Percentiles rank a stretch among this genome's conserved stretches.
Conservation (phyloP, 1,140 invertebrate genomes). For the Episyrphus balteatus region DNA sequence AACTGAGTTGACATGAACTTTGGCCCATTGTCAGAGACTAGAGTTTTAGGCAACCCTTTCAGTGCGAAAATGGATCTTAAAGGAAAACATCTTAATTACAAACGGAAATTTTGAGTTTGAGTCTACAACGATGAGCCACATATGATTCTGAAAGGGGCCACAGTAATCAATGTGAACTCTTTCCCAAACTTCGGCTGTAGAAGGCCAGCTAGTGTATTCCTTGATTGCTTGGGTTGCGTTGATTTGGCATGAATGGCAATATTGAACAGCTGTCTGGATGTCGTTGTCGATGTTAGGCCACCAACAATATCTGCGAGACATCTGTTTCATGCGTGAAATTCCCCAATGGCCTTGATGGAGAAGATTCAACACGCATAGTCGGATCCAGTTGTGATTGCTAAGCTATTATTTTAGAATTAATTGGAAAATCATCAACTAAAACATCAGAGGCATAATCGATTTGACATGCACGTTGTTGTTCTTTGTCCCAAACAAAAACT, state of each 20-base stretch:
- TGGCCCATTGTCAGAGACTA: too few species aligned
- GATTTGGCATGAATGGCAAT: not conserved
- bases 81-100: not conserved
- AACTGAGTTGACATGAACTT: too few species aligned
- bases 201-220: not conserved
- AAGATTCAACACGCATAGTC: constrained; percentile 16
- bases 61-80: not conserved
- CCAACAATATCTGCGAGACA: constrained; percentile 38
- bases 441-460: constrained; percentile 1
- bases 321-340: constrained; percentile 39
- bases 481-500: constrained; percentile 12
- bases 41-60: too few species aligned
- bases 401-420: constrained; percentile 3
- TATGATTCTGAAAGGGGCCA: not conserved
- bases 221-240: not conserved
- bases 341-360: constrained; percentile 38
- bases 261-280: not conserved
- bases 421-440: constrained; percentile 5
- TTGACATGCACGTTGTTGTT: constrained; percentile 9
- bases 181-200: not conserved
- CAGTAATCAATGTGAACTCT: constrained; percentile 1
- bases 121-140: not conserved
- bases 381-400: not conserved
- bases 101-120: constrained; percentile 2
- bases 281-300: constrained; percentile 24